These are phyloP conservation scores for Apotomis capreana DNA, from an alignment of 2,888 invertebrate species.

Conservation along the genomic window DNA sequence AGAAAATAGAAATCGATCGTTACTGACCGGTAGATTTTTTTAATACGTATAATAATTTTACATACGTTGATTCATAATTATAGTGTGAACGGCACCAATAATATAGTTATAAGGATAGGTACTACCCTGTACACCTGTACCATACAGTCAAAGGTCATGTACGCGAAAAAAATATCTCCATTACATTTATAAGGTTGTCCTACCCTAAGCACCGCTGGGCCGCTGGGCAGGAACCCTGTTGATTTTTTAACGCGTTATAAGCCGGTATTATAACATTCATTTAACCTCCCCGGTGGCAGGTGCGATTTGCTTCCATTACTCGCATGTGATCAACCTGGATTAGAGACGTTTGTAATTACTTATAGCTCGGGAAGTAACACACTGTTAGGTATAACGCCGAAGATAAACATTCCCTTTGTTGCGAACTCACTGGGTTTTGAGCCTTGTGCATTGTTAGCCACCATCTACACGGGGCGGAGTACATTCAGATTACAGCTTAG, in stretches of 20 bases:
- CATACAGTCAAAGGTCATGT: neutral
- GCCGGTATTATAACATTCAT: slow-evolving; percentile 34
- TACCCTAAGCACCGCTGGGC: slow-evolving; percentile 29
- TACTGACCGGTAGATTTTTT: too few species aligned
- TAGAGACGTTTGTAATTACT: slow-evolving; percentile 19
- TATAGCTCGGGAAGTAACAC: slow-evolving; percentile 24
- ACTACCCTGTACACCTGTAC: too few species aligned
- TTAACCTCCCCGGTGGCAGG: slow-evolving; percentile 20
- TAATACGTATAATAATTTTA: too few species aligned
- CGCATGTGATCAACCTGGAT: slow-evolving; percentile 16
- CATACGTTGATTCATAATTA: too few species aligned
- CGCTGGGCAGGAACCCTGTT: slow-evolving; percentile 32
- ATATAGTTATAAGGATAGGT: too few species aligned
- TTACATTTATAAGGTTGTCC: slow-evolving; percentile 19
- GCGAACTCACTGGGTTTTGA: neutral
- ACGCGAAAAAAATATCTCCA: slow-evolving; percentile 11
- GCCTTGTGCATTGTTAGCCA: slow-evolving; percentile 7
- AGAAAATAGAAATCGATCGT: too few species aligned
- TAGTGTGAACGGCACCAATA: too few species aligned
- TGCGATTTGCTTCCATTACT: slow-evolving; percentile 30
- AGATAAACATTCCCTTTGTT: slow-evolving; percentile 21
- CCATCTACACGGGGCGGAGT: neutral
- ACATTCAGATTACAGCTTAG: slow-evolving; percentile 1
- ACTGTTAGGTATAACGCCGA: slow-evolving; percentile 16
- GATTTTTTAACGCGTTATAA: slow-evolving; percentile 41